These are phyloP conservation scores for Epiblema foenella DNA, from an alignment of 2,888 invertebrate genomes.

Conservation along the genomic window DNA sequence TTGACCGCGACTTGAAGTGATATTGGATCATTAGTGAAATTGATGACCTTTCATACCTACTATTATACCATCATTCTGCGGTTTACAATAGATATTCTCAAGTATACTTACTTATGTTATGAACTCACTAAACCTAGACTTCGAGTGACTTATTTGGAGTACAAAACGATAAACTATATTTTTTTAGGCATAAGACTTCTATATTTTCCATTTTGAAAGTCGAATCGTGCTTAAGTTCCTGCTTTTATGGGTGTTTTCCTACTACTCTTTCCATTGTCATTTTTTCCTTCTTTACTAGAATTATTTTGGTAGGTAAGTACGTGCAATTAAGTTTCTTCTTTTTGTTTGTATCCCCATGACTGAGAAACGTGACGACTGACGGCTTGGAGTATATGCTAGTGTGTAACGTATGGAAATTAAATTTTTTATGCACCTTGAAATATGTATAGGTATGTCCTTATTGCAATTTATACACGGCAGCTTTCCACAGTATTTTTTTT, in stretches of 20 bases:
- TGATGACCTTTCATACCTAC: conserved; percentile 2
- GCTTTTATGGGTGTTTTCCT: not conserved
- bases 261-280: not conserved
- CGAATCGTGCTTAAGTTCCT: not conserved
- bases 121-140: not conserved
- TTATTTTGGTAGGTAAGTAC: too few species aligned
- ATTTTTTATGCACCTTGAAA: too few species aligned
- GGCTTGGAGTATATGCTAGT: too few species aligned
- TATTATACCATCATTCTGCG: not conserved
- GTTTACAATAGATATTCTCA: not conserved
- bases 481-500: not conserved
- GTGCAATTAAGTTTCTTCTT: too few species aligned
- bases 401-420: too few species aligned
- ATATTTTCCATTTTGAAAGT: too few species aligned
- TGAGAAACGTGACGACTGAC: too few species aligned
- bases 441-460: too few species aligned
- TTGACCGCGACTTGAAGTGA: conserved; percentile 22
- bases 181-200: too few species aligned
- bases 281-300: not conserved
- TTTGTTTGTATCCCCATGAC: too few species aligned
- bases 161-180: not conserved
- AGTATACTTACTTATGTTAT: not conserved
- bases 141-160: not conserved
- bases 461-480: not conserved
- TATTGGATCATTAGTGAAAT: conserved; percentile 35